Conservation (phyloP, 2,113 vertebrate species). For the Callithrix jacchus region DNA sequence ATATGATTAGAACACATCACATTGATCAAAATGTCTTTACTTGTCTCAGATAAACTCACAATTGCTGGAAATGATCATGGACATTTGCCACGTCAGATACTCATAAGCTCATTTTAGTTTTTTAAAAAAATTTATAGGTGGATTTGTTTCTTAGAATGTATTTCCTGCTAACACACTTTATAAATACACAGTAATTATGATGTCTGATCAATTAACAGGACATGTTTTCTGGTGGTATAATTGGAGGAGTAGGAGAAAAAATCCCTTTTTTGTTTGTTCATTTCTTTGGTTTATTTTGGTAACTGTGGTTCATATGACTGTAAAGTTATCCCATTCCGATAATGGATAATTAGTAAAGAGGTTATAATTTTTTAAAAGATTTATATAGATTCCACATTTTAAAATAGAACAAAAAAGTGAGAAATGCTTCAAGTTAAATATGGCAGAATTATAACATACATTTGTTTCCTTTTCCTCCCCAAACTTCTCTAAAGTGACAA, state of each 20-base stretch:
- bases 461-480: conserved; percentile 3
- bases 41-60: conserved; percentile 30
- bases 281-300: conserved; percentile 20
- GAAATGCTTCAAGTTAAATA: not conserved
- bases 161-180: not conserved
- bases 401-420: not conserved
- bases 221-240: not conserved
- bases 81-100: not conserved
- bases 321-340: not conserved
- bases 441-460: not conserved
- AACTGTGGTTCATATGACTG: not conserved
- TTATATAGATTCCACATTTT: conserved; percentile 5
- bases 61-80: not conserved
- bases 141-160: conserved; percentile 24
- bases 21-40: conserved; percentile 37
- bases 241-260: not conserved
- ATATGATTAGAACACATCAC: not conserved
- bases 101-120: not conserved
- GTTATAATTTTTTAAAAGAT: not conserved
- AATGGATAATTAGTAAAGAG: not conserved
- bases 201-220: conserved; percentile 8
- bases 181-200: not conserved
- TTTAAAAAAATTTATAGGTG: not conserved
- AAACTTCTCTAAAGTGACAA: not conserved
- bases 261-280: not conserved